Base-by-base conservation (phyloP, 2,113 vertebrate genomes). In the Psilopsiagon aymara region DNA sequence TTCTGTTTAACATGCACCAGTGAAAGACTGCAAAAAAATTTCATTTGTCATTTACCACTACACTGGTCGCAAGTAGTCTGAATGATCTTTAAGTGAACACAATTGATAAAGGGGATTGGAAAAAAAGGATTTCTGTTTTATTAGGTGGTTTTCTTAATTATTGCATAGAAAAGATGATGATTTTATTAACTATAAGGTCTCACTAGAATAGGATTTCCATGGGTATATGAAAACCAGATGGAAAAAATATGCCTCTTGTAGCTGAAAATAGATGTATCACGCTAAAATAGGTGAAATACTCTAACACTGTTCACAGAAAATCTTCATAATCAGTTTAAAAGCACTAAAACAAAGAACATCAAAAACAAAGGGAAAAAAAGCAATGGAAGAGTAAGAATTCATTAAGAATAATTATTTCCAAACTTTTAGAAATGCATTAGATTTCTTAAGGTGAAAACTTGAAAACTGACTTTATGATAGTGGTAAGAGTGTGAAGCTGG, bases 11-110 rank as follows among this genome's bases (percentile, higher is more conserved):
- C n/a, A 73, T 31, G 53, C 49, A 76, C 4, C 41, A 87, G 7
- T 83, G 41, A 93, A 94, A 91, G 7, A 7, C 29, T 71, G 69
- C 11, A 59, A 85, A 85, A 87, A 90, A 91, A 73, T 95, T 84
- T 82, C 31, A 60, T 91, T 94, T 96, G 53, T 83, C 44, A 69
- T 96, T 96, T 95, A 77, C 47, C 17, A 82, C 35, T 92, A 59
- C 35, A 44, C 28, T 79, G 19, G 35, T 83, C 49, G 17, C 43
- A 88, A 53, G 31, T 41, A 90, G 33, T 84, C 59, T 68, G 29
- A 94, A 63, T 39, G 9, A 71, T 71, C 25, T 93, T 91, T 95
- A 70, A 55, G 47, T 82, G 31, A 90, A 83, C 7, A 78, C 8
- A 95, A 85, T 70, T 90, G 63, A 43, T 43, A 59, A 55, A 90